phyloP scores from a whole-genome alignment of 92 coral and sea anemone species.

The Paramuricea clavata region DNA sequence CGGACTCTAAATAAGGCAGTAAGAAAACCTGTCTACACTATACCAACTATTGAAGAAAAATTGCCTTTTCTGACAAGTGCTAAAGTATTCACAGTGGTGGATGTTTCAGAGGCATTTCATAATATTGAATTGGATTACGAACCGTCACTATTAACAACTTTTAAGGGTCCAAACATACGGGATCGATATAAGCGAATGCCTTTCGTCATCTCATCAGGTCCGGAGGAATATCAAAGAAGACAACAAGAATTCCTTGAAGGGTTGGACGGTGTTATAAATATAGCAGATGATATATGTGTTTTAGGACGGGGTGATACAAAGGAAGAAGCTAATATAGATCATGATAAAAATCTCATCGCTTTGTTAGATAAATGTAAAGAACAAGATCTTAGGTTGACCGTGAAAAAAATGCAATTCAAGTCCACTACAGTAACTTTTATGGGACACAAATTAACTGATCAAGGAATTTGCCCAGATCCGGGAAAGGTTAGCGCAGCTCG shows the following conservation, averaged over 20 bases:
- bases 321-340: constrained; percentile 36
- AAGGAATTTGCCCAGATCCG: constrained; percentile 45
- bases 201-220: constrained; percentile 57
- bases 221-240: constrained; percentile 50
- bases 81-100: constrained; percentile 15
- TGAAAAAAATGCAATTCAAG: constrained; percentile 42
- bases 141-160: background rate
- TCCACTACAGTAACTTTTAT: constrained; percentile 51
- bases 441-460: constrained; percentile 51
- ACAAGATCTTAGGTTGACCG: constrained; percentile 35
- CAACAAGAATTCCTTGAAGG: too few species aligned
- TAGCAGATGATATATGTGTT: constrained; percentile 48
- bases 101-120: constrained; percentile 20
- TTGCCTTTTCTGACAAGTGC: background rate
- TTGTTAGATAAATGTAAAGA: constrained; percentile 40
- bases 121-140: background rate
- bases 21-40: constrained; percentile 10
- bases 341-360: constrained; percentile 7
- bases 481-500: constrained; percentile 30
- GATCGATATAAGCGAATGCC: constrained; percentile 59
- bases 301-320: constrained; percentile 46
- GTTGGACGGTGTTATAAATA: too few species aligned
- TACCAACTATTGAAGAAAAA: constrained; percentile 56
- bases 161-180: constrained; percentile 43
- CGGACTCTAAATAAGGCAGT: constrained; percentile 57